Percentiles rank a stretch among this genome's conserved stretches.
Conservation (phyloP, 2,888 invertebrate species). For the Sisyra nigra region DNA sequence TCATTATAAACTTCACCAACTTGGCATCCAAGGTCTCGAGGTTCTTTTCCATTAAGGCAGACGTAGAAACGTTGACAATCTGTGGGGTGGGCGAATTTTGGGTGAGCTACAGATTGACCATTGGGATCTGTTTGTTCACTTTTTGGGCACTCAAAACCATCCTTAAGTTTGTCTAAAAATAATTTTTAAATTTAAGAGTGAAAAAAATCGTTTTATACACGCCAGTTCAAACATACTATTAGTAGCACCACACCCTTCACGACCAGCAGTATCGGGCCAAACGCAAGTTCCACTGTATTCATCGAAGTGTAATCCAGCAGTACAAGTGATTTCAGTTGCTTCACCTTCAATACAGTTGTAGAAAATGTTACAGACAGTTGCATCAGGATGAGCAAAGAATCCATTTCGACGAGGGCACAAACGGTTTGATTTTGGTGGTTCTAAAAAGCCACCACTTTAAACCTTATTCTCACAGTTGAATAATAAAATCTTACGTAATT, state of each 20-base stretch:
- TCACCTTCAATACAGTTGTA: constrained; percentile 82
- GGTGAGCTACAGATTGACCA: constrained; percentile 64
- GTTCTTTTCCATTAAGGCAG: constrained; percentile 70
- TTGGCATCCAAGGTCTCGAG: constrained; percentile 75
- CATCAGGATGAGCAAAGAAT: constrained; percentile 80
- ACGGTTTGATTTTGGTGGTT: constrained; percentile 52
- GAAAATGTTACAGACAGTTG: constrained; percentile 67
- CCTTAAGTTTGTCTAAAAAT: constrained; percentile 52
- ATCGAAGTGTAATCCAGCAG: constrained; percentile 80
- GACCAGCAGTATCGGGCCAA: constrained; percentile 69
- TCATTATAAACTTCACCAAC: constrained; percentile 87
- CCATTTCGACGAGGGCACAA: constrained; percentile 76
- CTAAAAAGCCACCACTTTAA: constrained; percentile 28
- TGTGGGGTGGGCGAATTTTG: constrained; percentile 68
- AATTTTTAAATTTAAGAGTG: constrained; percentile 3
- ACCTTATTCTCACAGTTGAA: neutral
- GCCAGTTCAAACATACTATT: constrained; percentile 21
- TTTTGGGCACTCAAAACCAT: constrained; percentile 75
- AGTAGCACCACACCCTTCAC: constrained; percentile 48
- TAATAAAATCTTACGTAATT: constrained; percentile 59
- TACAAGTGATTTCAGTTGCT: constrained; percentile 61
- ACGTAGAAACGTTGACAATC: constrained; percentile 90
- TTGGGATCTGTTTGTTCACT: constrained; percentile 43
- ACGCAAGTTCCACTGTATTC: constrained; percentile 80
- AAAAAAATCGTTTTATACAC: neutral